These are phyloP conservation scores for Antedon mediterranea DNA, from an alignment of 53 echinoderm and acorn worm genomes.

Conservation along the genomic window DNA sequence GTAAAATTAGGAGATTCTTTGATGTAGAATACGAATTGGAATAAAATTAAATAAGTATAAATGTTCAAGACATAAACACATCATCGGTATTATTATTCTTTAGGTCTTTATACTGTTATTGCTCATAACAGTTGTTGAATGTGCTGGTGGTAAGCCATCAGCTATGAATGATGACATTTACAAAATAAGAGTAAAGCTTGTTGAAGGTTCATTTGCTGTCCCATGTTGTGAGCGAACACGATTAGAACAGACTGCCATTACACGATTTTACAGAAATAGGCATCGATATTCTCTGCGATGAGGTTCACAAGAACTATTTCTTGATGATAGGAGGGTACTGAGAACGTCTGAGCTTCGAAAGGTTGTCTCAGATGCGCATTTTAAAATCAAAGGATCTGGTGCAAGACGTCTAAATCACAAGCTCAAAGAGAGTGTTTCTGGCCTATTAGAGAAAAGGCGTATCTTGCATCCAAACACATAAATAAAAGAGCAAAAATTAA, in stretches of 20 bases:
- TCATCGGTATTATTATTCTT: too few relatives aligned
- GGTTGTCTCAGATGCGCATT: background rate
- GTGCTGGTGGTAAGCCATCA: background rate
- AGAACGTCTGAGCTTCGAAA: background rate
- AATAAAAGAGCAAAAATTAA: background rate
- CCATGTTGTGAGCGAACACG: background rate
- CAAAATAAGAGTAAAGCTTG: background rate
- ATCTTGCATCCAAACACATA: background rate
- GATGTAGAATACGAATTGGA: too few relatives aligned
- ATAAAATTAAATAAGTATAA: too few relatives aligned
- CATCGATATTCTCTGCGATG: background rate
- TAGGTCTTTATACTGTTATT: too few relatives aligned
- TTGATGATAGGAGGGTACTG: background rate
- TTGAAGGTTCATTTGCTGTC: background rate
- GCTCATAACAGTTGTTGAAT: background rate
- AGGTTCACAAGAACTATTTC: background rate
- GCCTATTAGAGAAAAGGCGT: background rate
- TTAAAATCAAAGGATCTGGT: background rate
- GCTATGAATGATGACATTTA: background rate
- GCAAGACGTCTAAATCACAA: background rate
- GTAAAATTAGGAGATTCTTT: too few relatives aligned
- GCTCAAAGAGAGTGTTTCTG: background rate
- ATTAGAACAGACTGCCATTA: background rate
- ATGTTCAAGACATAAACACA: too few relatives aligned
- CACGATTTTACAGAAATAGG: background rate